phyloP scores from a whole-genome alignment of 2,797 vertebrate species.

The Aviceda leuphotes region DNA sequence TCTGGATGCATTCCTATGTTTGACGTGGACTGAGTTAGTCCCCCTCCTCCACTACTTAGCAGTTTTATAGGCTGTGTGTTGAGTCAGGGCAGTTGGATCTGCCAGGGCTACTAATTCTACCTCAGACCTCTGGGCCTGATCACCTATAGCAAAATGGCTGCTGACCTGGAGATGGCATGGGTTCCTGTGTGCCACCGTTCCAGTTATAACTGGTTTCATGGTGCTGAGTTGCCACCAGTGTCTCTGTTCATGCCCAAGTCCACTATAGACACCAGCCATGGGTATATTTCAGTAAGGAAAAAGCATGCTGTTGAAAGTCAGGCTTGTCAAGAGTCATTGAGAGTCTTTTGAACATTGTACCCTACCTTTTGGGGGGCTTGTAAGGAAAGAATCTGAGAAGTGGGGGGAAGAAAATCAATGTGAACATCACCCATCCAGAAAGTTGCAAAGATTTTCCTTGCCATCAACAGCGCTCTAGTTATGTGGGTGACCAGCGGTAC shows the following conservation, averaged over 20 bases:
- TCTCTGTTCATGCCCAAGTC: not conserved
- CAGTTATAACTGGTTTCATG: accelerated
- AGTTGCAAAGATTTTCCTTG: not conserved
- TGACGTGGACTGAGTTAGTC: accelerated
- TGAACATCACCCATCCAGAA: not conserved
- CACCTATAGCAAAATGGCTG: not conserved
- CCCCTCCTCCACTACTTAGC: not conserved
- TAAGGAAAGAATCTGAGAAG: not conserved
- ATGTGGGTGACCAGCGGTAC: not conserved
- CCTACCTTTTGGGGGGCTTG: not conserved
- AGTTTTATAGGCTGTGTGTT: not conserved
- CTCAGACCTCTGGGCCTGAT: not conserved
- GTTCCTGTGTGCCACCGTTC: not conserved
- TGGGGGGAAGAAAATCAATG: accelerated
- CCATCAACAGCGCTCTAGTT: accelerated
- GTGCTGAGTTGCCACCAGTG: not conserved
- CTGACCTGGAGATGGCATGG: not conserved
- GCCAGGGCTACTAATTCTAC: not conserved
- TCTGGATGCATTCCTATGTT: not conserved
- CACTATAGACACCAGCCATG: not conserved
- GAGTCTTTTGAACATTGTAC: not conserved
- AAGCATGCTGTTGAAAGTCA: not conserved
- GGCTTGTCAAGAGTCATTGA: not conserved
- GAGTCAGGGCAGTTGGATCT: not conserved
- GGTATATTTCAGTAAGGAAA: not conserved